Percentiles rank a stretch among this genome's conserved stretches.
phyloP scores from a whole-genome alignment of 2,888 invertebrate species.

The Cancer borealis region DNA sequence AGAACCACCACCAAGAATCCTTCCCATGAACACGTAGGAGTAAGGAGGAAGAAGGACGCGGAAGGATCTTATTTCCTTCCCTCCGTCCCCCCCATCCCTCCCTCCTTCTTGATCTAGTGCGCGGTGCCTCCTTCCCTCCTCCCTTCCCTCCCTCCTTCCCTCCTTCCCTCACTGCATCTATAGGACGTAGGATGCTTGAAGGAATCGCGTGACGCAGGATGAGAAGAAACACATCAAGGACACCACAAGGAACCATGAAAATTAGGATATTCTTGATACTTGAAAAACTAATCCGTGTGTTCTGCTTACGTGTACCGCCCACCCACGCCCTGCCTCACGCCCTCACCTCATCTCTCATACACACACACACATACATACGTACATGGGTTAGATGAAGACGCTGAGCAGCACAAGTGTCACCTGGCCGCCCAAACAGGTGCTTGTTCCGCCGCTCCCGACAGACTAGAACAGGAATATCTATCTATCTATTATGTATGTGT shows the following conservation, averaged over 20 bases:
- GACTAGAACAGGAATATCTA: neutral
- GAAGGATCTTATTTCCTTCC: neutral
- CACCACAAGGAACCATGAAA: neutral
- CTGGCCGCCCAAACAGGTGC: neutral
- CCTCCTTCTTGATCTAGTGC: too few species aligned
- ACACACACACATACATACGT: constrained; percentile 36
- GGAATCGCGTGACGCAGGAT: too few species aligned
- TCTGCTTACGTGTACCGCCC: neutral
- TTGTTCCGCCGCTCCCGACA: neutral
- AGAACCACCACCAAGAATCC: neutral
- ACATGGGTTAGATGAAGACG: neutral
- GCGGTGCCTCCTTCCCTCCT: too few species aligned
- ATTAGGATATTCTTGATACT: neutral
- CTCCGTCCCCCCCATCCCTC: neutral
- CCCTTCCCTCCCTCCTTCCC: neutral
- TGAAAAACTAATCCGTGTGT: neutral
- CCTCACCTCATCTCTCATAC: neutral
- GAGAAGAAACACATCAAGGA: neutral
- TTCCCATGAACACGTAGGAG: neutral
- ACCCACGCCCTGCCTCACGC: neutral
- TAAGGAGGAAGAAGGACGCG: neutral
- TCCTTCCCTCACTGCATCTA: neutral
- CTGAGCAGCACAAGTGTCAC: neutral
- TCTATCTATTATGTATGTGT: constrained; percentile 45
- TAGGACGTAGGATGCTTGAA: neutral